Conservation (phyloP, 2,113 vertebrate genomes). For the Rhineura floridana region DNA sequence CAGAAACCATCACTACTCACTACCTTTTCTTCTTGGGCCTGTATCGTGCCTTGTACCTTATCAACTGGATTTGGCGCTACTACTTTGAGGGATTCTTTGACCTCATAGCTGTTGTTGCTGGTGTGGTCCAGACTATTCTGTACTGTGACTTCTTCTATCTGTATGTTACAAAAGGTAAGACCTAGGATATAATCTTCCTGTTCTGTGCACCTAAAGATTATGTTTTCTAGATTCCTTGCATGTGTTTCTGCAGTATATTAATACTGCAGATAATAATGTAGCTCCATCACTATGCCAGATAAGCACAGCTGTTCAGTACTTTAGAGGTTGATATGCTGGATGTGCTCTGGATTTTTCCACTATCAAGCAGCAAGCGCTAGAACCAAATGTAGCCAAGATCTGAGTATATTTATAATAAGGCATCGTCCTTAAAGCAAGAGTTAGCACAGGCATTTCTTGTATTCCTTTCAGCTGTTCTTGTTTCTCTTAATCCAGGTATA, state of each 20-base stretch:
- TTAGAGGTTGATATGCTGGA: no score
- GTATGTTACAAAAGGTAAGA: slow-evolving; percentile 98
- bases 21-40: slow-evolving; percentile 98
- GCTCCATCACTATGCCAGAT: no score
- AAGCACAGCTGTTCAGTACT: no score
- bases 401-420: not conserved
- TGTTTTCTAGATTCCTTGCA: not conserved
- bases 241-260: not conserved
- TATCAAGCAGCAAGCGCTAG: no score
- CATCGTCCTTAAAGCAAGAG: not conserved
- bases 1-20: slow-evolving; percentile 98
- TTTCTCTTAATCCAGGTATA: not conserved
- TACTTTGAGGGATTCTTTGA: slow-evolving; percentile 99
- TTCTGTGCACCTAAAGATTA: no score
- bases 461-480: not conserved
- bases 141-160: slow-evolving; percentile 99
- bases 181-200: no score
- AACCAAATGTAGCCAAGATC: no score
- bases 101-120: slow-evolving; percentile 97
- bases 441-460: not conserved
- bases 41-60: slow-evolving; percentile 95
- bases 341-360: no score
- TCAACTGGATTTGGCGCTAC: slow-evolving; percentile 99
- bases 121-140: slow-evolving; percentile 96
- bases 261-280: no score